phyloP scores from a whole-genome alignment of 2,113 vertebrate genomes.

The Struthio camelus region DNA sequence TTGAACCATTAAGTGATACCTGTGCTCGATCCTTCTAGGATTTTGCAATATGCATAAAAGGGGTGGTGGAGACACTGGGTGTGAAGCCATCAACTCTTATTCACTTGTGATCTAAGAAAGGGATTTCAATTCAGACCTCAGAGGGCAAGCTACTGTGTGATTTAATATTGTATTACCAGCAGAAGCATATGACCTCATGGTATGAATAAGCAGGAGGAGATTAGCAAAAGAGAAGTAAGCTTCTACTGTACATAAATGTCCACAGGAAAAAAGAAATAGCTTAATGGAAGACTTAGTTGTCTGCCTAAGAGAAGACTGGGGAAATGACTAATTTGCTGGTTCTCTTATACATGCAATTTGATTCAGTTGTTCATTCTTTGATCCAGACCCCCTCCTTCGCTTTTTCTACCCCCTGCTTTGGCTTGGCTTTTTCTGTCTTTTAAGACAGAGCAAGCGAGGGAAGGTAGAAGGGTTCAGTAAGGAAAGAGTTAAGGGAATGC shows the following conservation, averaged over 20 bases:
- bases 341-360: conserved; percentile 10
- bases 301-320: conserved; percentile 19
- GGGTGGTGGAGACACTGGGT: background rate
- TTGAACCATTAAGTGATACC: background rate
- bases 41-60: background rate
- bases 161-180: background rate
- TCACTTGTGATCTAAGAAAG: conserved; percentile 23
- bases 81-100: background rate
- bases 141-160: background rate
- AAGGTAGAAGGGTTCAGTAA: conserved; percentile 43
- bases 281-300: background rate
- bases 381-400: conserved; percentile 16
- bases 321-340: conserved; percentile 19
- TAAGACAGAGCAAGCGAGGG: background rate
- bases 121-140: background rate
- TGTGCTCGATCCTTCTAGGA: fast-evolving
- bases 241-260: conserved; percentile 33
- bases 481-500: conserved; percentile 64
- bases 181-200: conserved; percentile 21
- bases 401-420: conserved; percentile 16
- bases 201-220: conserved; percentile 43
- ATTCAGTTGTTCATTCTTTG: conserved; percentile 52
- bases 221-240: conserved; percentile 32
- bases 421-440: conserved; percentile 37
- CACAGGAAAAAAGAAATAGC: background rate